Conservation (phyloP, 2,888 invertebrate species). For the Latrodectus elegans region DNA sequence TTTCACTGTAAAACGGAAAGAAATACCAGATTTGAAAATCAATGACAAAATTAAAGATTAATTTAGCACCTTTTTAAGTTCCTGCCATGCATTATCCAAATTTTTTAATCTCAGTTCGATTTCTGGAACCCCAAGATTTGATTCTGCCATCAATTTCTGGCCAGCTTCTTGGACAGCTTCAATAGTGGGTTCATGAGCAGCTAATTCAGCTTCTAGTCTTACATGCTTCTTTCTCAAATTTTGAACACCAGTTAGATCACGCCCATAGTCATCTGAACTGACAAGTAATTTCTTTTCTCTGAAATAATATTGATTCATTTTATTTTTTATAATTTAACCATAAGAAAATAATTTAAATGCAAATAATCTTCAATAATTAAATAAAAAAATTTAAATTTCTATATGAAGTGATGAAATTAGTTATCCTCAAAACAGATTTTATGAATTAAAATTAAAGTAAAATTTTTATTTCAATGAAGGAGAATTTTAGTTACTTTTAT, state of each 20-base stretch:
- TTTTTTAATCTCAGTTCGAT: slow-evolving; percentile 87
- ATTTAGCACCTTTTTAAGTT: slow-evolving; percentile 80
- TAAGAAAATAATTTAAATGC: too few relatives aligned
- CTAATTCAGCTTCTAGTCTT: slow-evolving; percentile 96
- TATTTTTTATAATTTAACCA: neutral
- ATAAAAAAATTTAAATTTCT: too few relatives aligned
- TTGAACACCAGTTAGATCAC: slow-evolving; percentile 97
- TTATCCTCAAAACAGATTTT: too few relatives aligned
- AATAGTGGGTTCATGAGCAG: slow-evolving; percentile 97
- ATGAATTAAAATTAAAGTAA: too few relatives aligned
- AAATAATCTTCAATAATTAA: too few relatives aligned
- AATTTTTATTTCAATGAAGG: too few relatives aligned
- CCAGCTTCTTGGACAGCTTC: slow-evolving; percentile 84
- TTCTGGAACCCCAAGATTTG: slow-evolving; percentile 92
- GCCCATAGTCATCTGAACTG: slow-evolving; percentile 97
- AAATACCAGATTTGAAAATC: too few relatives aligned
- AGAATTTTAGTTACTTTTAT: too few relatives aligned
- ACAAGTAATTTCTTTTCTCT: slow-evolving; percentile 97
- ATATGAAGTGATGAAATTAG: too few relatives aligned
- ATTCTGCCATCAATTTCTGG: slow-evolving; percentile 94
- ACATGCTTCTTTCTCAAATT: slow-evolving; percentile 99
- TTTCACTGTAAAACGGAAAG: too few relatives aligned
- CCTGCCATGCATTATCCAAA: slow-evolving; percentile 93
- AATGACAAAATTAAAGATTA: too few relatives aligned
- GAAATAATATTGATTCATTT: slow-evolving; percentile 46